Percentiles rank a stretch among this genome's conserved stretches.
Evolutionary conservation across 2,113 vertebrate species (phyloP).

Genomic region (Bubo blakistoni): DNA sequence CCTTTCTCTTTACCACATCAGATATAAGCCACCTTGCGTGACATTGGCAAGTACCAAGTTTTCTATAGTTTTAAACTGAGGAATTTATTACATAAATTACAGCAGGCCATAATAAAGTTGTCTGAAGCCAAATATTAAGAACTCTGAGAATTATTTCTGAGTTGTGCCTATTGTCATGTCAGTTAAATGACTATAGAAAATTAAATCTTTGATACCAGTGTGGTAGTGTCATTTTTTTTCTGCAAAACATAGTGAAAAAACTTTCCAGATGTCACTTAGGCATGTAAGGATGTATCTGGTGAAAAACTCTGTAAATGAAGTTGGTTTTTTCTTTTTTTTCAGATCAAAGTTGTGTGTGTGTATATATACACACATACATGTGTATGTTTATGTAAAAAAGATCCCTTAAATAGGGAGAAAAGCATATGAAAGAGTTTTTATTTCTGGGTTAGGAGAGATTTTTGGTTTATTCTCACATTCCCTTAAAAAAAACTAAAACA

Average conservation of each 20-base stretch:
- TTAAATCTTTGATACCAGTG: background rate
- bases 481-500: background rate
- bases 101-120: background rate
- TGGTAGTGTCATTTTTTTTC: background rate
- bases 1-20: background rate
- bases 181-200: background rate
- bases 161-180: background rate
- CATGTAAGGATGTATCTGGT: background rate
- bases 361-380: rapidly evolving
- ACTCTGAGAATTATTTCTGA: background rate
- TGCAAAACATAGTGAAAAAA: background rate
- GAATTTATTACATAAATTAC: background rate
- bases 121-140: background rate
- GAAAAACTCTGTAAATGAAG: background rate
- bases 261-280: background rate
- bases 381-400: background rate
- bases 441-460: background rate
- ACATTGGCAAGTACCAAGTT: background rate
- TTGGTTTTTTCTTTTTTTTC: background rate
- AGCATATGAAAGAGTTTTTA: background rate
- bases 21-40: background rate
- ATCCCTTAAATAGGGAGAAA: background rate
- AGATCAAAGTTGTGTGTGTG: background rate
- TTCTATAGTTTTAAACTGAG: background rate
- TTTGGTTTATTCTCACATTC: background rate